Evolutionary conservation across 2,888 invertebrate genomes (phyloP), one percentile per base, ranked within the genome.

Genomic region (Machimus atricapillus): DNA sequence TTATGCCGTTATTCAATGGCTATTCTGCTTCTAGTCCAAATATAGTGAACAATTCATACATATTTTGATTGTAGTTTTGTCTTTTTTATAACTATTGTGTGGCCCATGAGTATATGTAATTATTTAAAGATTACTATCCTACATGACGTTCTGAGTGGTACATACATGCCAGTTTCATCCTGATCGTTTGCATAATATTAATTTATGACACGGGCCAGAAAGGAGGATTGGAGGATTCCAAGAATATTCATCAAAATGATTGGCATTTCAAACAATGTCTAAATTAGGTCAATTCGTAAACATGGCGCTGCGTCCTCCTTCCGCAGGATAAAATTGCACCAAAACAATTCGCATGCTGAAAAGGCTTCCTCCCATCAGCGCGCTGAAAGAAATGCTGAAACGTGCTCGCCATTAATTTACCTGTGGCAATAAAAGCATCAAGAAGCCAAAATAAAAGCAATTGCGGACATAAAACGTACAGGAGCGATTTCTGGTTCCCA

Each of bases 401-500:
- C 81, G 81, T 81, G 56, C 27, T 52, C 81, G 27, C 81, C 81
- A 81, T 81, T 81, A 81, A 81, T 81, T 81, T 27, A 81, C 81
- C 81, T 81, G 81, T 31, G 56, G 81, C 56, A 81, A 81, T 81
- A 81, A 81, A 81, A 81, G n/a, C 52, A 46, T 81, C 52, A 81
- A 81, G 81, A 81, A 81, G 52, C 81, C 31, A 27, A 81, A 81
- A 81, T 81, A 81, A 81, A 81, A 81, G 31, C 81, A 81, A 81
- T 81, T 81, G 81, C 81, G 31, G 56, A 81, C 56, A 81, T 81
- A 81, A 81, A 81, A 81, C 81, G 81, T 81, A 81, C n/a, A 27
- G 56, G 27, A 81, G 52, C 81, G 56, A 81, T 81, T 81, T 81
- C 52, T 52, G 56, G 81, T 19, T 31, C 34, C 31, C 52, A 5